phyloP scores from a whole-genome alignment of 1,140 invertebrate genomes.

The Temnothorax longispinosus region DNA sequence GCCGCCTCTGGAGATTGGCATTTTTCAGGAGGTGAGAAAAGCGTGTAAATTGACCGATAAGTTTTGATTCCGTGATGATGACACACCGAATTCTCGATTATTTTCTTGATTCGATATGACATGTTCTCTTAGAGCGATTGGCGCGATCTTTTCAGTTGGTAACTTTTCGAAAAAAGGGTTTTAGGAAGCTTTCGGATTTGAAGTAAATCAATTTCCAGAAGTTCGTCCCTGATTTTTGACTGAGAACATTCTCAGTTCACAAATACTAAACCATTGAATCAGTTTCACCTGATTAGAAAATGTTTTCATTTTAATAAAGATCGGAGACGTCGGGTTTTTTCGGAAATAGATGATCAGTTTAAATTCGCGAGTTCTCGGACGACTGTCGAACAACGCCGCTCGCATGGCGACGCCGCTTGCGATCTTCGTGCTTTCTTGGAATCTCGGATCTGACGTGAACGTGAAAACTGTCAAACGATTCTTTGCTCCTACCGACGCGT shows the following conservation, averaged over 20 bases:
- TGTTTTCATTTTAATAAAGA: background rate
- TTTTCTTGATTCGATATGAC: slow-evolving; percentile 4
- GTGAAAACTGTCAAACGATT: slow-evolving; percentile 61
- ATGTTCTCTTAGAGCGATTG: background rate
- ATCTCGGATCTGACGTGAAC: slow-evolving; percentile 51
- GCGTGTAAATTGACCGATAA: slow-evolving; percentile 26
- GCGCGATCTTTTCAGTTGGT: background rate
- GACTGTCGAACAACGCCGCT: background rate
- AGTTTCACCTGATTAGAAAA: no score
- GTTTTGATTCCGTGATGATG: slow-evolving; percentile 15
- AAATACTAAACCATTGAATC: slow-evolving; percentile 1
- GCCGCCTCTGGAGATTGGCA: slow-evolving; percentile 23
- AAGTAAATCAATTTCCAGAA: background rate
- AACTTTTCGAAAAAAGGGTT: background rate
- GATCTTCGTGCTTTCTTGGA: slow-evolving; percentile 9
- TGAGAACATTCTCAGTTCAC: background rate
- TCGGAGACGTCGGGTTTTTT: background rate
- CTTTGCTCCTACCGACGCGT: slow-evolving; percentile 51
- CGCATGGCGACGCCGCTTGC: background rate
- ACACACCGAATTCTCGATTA: slow-evolving; percentile 23
- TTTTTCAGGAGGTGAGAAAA: slow-evolving; percentile 34
- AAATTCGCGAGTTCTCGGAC: slow-evolving; percentile 19
- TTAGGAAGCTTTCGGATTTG: background rate
- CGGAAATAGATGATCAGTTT: background rate
- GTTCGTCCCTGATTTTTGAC: background rate